Conservation (phyloP, 2,113 vertebrate species). For the Syrrhaptes paradoxus region DNA sequence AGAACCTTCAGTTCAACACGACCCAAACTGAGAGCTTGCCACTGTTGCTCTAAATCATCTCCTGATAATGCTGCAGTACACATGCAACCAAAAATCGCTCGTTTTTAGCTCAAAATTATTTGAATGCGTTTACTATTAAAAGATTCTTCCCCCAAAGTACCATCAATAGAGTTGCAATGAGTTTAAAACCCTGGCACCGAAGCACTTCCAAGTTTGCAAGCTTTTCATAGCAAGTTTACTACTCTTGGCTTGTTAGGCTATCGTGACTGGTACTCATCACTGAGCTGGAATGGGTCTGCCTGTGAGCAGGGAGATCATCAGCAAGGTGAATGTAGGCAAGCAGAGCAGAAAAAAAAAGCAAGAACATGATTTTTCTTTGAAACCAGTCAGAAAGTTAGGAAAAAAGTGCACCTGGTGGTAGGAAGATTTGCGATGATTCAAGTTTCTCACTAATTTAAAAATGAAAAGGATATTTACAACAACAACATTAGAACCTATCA, state of each 20-base stretch:
- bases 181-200: conserved; percentile 31
- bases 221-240: conserved; percentile 32
- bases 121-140: conserved; percentile 41
- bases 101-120: conserved; percentile 30
- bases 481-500: not conserved
- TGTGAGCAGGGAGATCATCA: not conserved
- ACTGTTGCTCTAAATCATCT: not conserved
- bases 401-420: not conserved
- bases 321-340: not conserved
- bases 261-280: not conserved
- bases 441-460: not conserved
- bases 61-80: not conserved
- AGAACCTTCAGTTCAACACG: not conserved
- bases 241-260: not conserved
- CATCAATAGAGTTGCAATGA: conserved; percentile 50
- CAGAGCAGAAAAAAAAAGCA: not conserved
- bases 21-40: not conserved
- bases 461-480: not conserved
- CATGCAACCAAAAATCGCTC: not conserved
- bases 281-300: not conserved
- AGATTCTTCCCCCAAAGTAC: conserved; percentile 40
- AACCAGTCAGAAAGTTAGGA: not conserved
- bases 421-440: not conserved
- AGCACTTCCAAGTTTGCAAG: conserved; percentile 27
- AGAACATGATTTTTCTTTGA: not conserved